These are phyloP conservation scores for Spatulosminthurus flaviceps DNA, from an alignment of 2,888 invertebrate species.

Conservation along the genomic window DNA sequence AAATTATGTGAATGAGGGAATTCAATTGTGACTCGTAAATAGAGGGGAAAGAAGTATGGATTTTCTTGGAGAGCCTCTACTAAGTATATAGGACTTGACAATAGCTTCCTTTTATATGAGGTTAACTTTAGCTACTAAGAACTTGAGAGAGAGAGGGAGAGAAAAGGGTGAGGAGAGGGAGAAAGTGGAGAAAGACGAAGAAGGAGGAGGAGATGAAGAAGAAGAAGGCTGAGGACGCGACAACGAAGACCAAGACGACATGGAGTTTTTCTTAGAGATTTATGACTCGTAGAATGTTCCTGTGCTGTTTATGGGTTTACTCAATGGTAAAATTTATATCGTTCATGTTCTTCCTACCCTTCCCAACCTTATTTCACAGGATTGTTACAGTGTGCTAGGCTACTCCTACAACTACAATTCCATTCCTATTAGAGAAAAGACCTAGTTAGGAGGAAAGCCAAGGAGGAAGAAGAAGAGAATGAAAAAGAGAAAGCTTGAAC, in stretches of 20 bases:
- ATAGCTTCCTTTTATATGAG: neutral
- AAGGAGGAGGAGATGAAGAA: neutral
- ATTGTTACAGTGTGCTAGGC: neutral
- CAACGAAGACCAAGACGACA: constrained; percentile 31
- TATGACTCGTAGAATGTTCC: constrained; percentile 54
- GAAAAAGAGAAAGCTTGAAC: constrained; percentile 36
- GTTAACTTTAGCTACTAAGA: too few species aligned
- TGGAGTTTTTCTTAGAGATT: constrained; percentile 50
- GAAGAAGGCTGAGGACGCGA: constrained; percentile 22
- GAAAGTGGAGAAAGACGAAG: neutral
- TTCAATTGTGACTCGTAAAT: constrained; percentile 35
- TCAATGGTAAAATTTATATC: constrained; percentile 55
- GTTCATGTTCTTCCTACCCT: constrained; percentile 22
- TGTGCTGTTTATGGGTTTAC: constrained; percentile 58
- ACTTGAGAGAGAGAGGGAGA: neutral
- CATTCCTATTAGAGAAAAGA: too few species aligned
- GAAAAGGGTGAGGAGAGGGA: constrained; percentile 15
- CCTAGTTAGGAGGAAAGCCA: too few species aligned
- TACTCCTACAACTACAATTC: neutral
- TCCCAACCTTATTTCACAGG: neutral
- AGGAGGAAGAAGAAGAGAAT: neutral
- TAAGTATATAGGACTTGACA: constrained; percentile 27
- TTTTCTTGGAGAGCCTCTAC: constrained; percentile 20
- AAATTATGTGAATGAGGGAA: constrained; percentile 33
- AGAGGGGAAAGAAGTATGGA: constrained; percentile 26